These are phyloP conservation scores for Passer montanus DNA, from an alignment of 2,113 vertebrate species.

Conservation along the genomic window DNA sequence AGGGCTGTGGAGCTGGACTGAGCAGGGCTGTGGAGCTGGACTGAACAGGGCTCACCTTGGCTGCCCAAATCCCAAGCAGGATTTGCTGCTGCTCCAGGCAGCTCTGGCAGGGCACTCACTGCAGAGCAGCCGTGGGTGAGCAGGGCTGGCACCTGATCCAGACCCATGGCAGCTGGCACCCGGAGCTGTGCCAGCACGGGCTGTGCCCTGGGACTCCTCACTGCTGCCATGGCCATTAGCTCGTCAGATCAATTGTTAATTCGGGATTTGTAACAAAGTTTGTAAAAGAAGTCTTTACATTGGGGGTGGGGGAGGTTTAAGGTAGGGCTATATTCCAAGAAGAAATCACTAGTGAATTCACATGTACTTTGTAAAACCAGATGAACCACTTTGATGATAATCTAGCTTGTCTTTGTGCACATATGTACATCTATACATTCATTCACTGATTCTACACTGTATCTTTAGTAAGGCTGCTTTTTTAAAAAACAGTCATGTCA, in stretches of 20 bases:
- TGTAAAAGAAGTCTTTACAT: not conserved
- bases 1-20: not conserved
- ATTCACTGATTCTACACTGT: not conserved
- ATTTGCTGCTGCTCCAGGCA: not conserved
- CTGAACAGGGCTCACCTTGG: not conserved
- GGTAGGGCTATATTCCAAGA: not conserved
- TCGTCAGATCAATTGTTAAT: not conserved
- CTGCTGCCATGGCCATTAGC: accelerated
- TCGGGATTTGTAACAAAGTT: not conserved
- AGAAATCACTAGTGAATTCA: not conserved
- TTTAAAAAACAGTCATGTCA: not conserved
- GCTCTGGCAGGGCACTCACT: not conserved
- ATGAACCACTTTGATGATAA: not conserved
- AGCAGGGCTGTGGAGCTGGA: not conserved
- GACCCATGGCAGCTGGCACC: not conserved
- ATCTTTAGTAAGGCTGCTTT: not conserved
- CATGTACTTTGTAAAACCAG: not conserved
- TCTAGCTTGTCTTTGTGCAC: not conserved
- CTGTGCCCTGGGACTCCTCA: not conserved
- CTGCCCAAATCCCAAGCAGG: not conserved
- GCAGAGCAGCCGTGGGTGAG: not conserved
- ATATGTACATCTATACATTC: not conserved
- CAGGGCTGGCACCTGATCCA: not conserved
- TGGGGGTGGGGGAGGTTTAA: not conserved
- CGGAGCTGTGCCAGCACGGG: not conserved